These are phyloP conservation scores for Aplocera efformata DNA, from an alignment of 2,888 invertebrate genomes.

Conservation along the genomic window DNA sequence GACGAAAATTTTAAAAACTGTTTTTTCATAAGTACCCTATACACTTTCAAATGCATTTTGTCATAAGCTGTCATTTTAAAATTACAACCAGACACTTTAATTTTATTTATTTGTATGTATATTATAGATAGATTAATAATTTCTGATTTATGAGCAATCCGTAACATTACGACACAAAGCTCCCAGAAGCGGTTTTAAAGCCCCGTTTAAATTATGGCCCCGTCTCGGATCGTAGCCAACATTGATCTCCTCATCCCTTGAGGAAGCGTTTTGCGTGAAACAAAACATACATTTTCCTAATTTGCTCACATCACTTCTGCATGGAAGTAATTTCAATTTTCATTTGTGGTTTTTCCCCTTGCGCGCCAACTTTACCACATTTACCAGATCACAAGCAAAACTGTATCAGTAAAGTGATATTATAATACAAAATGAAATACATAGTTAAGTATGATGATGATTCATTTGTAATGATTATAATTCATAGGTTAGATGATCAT, in stretches of 20 bases:
- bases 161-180: constrained; percentile 15
- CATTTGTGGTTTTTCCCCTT: constrained; percentile 30
- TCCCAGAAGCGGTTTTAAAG: constrained; percentile 19
- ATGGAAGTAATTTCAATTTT: constrained; percentile 44
- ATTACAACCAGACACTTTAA: too few relatives aligned
- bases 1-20: too few relatives aligned
- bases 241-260: constrained; percentile 34
- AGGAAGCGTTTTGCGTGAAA: constrained; percentile 42
- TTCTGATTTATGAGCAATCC: constrained; percentile 8
- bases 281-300: constrained; percentile 50
- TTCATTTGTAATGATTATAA: too few relatives aligned
- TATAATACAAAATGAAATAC: too few relatives aligned
- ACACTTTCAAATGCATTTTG: too few relatives aligned
- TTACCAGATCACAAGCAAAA: too few relatives aligned
- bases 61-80: too few relatives aligned
- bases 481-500: too few relatives aligned
- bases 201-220: constrained; percentile 16
- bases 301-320: constrained; percentile 42
- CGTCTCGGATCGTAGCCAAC: constrained; percentile 7
- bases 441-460: too few relatives aligned
- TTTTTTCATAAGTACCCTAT: too few relatives aligned
- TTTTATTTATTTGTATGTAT: too few relatives aligned
- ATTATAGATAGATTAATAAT: constrained; percentile 15
- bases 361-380: constrained; percentile 1
- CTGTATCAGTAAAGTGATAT: too few relatives aligned